A percentile compares a stretch with the other conserved stretches of the same genome.
Evolutionary conservation across 1,140 invertebrate genomes (phyloP).

Genomic region (Arctopsyche grandis): DNA sequence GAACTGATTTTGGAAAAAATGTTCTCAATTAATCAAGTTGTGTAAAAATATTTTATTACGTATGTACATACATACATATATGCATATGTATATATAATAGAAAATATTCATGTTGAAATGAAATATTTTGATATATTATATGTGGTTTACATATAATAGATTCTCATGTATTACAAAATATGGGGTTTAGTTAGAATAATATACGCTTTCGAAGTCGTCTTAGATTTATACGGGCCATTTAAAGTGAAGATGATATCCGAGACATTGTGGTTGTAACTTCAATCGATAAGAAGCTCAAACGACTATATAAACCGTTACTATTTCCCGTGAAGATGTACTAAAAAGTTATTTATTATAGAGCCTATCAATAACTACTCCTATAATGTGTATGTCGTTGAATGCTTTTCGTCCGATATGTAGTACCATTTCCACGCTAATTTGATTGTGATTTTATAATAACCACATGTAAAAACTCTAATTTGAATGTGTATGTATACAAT

Average conservation of each 20-base stretch:
- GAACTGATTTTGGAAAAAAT: no score
- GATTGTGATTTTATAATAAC: no score
- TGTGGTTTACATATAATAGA: neutral
- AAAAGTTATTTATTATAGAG: neutral
- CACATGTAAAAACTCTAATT: no score
- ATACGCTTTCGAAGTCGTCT: neutral
- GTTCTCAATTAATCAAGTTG: no score
- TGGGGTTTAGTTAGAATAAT: neutral
- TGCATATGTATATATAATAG: neutral
- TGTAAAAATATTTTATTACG: no score
- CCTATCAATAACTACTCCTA: neutral
- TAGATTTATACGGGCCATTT: conserved; percentile 9
- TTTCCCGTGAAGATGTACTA: conserved; percentile 8
- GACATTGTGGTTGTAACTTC: neutral
- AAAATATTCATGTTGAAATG: no score
- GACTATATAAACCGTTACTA: neutral
- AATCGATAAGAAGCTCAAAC: neutral
- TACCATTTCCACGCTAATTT: no score
- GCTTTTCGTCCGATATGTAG: no score
- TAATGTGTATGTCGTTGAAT: no score
- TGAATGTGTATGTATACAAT: no score
- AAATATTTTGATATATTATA: no score
- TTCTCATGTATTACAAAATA: neutral
- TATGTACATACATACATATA: no score
- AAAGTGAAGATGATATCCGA: conserved; percentile 19